Evolutionary conservation across 2,113 vertebrate species (phyloP).

Genomic region (Dendropsophus ebraccatus): DNA sequence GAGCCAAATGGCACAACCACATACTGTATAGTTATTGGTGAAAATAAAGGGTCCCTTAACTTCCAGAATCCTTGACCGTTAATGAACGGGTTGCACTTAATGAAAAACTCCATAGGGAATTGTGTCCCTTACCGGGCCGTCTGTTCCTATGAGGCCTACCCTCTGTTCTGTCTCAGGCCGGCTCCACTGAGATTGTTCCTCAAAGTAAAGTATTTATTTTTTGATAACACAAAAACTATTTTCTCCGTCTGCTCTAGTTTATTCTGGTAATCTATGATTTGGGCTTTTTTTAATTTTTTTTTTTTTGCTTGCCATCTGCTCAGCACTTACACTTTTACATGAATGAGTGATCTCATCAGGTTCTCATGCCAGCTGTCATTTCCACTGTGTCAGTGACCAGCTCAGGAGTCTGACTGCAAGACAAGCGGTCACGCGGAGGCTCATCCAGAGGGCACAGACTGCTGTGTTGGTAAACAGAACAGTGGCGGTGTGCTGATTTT

Average conservation of each 20-base stretch:
- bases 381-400: slow-evolving; percentile 32
- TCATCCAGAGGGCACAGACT: not conserved
- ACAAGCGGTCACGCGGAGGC: not conserved
- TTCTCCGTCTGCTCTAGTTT: not conserved
- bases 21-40: too few species aligned
- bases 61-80: too few species aligned
- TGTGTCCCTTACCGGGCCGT: too few species aligned
- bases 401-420: slow-evolving; percentile 24
- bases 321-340: slow-evolving; percentile 48
- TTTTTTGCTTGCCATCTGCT: slow-evolving; percentile 42
- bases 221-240: not conserved
- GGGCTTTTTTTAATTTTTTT: not conserved
- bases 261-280: slow-evolving; percentile 48
- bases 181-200: not conserved
- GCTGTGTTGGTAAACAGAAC: not conserved
- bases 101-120: too few species aligned
- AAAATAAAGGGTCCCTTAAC: too few species aligned
- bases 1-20: too few species aligned
- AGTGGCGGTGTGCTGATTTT: not conserved
- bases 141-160: not conserved
- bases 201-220: not conserved
- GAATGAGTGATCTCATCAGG: slow-evolving; percentile 46
- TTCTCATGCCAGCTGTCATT: slow-evolving; percentile 47
- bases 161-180: not conserved
- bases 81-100: too few species aligned